A percentile compares a stretch with the other conserved stretches of the same genome.
phyloP scores from a whole-genome alignment of 1,140 invertebrate species.

The Zaprionus vittiger region DNA sequence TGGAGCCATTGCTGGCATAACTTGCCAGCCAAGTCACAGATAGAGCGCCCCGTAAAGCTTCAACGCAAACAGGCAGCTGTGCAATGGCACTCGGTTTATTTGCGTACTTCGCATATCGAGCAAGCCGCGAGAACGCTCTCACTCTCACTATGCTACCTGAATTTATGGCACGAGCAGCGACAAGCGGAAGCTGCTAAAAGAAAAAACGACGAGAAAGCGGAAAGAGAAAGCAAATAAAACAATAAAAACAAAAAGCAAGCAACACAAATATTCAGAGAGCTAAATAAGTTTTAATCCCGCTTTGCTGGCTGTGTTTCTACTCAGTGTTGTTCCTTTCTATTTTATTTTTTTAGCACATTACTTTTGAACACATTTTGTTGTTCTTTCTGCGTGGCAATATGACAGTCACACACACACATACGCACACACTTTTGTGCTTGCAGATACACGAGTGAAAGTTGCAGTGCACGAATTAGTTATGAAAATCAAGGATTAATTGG shows the following conservation, averaged over 20 bases:
- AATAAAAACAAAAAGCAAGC: constrained; percentile 17
- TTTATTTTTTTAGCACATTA: not conserved
- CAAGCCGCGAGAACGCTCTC: constrained; percentile 28
- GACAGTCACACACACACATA: constrained; percentile 3
- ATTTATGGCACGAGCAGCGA: constrained; percentile 53
- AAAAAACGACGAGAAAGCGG: constrained; percentile 4
- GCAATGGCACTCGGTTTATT: constrained; percentile 60
- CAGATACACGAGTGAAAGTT: constrained; percentile 34
- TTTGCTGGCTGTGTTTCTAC: constrained; percentile 63
- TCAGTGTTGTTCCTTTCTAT: constrained; percentile 20
- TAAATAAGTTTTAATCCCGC: constrained; percentile 80
- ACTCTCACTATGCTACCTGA: constrained; percentile 44
- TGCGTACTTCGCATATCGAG: constrained; percentile 62
- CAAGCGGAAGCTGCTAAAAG: constrained; percentile 20
- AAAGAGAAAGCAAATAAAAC: constrained; percentile 14
- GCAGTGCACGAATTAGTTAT: not conserved
- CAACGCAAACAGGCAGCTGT: constrained; percentile 75
- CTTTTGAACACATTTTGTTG: constrained; percentile 31
- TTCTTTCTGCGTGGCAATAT: constrained; percentile 1
- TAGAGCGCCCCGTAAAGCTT: constrained; percentile 69
- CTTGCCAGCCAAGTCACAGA: constrained; percentile 54
- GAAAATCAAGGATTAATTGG: not conserved
- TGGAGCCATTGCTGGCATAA: constrained; percentile 27
- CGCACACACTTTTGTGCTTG: not conserved
- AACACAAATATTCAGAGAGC: constrained; percentile 46